Base-by-base conservation (phyloP, 2,113 vertebrate species). In the Perccottus glenii region DNA sequence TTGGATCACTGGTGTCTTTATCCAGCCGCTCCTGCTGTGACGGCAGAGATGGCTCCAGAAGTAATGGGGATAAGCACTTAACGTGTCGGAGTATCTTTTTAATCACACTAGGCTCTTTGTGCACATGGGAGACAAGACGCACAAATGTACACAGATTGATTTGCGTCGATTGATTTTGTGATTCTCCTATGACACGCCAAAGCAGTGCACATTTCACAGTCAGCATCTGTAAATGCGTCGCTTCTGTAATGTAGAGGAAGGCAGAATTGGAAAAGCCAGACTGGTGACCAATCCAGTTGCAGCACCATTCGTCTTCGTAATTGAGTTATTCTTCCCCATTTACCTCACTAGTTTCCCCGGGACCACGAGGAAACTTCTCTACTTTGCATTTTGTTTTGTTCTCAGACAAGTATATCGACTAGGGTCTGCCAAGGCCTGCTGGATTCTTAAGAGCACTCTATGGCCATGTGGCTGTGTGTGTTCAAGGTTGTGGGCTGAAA, bases 1-100 rank as follows among this genome's bases (percentile, higher is more conserved):
- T 82, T 77, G 74, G 76, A 87, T 90, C 85, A 87, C 71, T 85
- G 86, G 78, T 70, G 87, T 85, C 81, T 90, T 87, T 87, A 85
- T 86, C 70, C 71, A 42, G 62, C 56, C 33, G 44, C 58, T 70
- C 16, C 27, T 27, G 36, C 46, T 75, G 52, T 43, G 50, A 63
- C 47, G 19, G 66, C 46, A 60, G 12, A 72, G 80, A 69, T 76
- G 15, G 7, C 44, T 15, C 47, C 70, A 56, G 64, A 40, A 75
- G 32, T 42, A 57, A 51, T 15, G 38, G 47, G 55, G 61, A 46
- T 50, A 43, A 73, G 65, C 43, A 57, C 59, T 46, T 51, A 74
- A 73, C 11, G 11, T 45, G 67, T 64, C 74, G 35, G 51, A 77
- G 73, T 69, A 59, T 63, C 70, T 64, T 49, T 47, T 80, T 76